Evolutionary conservation across 37 sponge, comb jelly and placozoan genomes (phyloP).

Genomic region (Haliclona indistincta): DNA sequence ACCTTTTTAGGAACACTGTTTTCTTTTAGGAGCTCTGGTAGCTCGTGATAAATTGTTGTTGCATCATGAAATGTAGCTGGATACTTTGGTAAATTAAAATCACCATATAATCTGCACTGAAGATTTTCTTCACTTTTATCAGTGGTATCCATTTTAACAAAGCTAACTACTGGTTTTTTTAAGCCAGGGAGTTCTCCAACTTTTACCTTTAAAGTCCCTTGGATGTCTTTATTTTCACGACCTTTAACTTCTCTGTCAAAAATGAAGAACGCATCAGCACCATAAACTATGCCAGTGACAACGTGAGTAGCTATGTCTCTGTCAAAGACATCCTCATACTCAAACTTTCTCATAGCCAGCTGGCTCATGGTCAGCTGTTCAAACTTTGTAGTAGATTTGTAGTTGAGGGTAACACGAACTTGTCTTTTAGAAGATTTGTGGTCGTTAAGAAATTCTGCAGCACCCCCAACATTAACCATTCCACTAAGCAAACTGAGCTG

Average conservation of each 20-base stretch:
- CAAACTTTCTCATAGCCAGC: background rate
- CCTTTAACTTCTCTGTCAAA: constrained; percentile 25
- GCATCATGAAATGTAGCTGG: constrained; percentile 34
- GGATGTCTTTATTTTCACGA: background rate
- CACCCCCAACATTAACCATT: constrained; percentile 10
- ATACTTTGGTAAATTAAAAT: background rate
- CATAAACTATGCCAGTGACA: constrained; percentile 35
- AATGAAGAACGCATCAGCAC: constrained; percentile 43
- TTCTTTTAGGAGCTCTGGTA: background rate
- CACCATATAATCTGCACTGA: constrained; percentile 34
- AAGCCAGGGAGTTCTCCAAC: constrained; percentile 1
- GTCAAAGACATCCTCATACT: constrained; percentile 16
- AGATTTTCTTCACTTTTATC: constrained; percentile 1
- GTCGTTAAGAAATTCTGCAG: constrained; percentile 33
- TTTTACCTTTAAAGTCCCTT: background rate
- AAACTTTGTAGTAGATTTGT: constrained; percentile 15
- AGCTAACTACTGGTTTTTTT: background rate
- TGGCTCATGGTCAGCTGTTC: constrained; percentile 22
- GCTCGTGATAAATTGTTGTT: background rate
- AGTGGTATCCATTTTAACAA: background rate
- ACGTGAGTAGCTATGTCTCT: constrained; percentile 27
- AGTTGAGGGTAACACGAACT: constrained; percentile 37
- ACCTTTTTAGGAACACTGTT: constrained; percentile 20
- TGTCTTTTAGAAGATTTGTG: constrained; percentile 22
- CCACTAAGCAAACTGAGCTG: constrained; percentile 33